phyloP scores from a whole-genome alignment of 2,113 vertebrate genomes.

The Silurus glanis region DNA sequence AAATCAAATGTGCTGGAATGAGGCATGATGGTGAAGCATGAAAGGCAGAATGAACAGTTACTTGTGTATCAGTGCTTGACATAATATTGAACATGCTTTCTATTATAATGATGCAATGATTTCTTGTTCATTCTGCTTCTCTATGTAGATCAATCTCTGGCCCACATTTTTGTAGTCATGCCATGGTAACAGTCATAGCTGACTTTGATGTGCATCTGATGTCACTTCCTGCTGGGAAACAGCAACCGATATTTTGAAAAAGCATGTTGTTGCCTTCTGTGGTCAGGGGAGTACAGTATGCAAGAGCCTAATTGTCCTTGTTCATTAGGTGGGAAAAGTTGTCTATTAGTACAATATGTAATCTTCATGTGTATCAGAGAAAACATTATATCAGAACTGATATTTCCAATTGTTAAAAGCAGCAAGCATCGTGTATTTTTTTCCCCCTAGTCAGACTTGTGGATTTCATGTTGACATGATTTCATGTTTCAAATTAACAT shows the following conservation, averaged over 20 bases:
- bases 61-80: not conserved
- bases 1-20: not conserved
- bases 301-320: not conserved
- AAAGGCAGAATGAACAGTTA: not conserved
- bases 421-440: not conserved
- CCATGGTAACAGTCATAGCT: constrained; percentile 58
- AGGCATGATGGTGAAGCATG: not conserved
- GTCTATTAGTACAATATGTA: not conserved
- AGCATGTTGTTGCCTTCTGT: not conserved
- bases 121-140: not conserved
- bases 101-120: not conserved
- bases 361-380: not conserved
- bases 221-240: constrained; percentile 49
- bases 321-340: not conserved
- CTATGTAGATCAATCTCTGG: constrained; percentile 13
- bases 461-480: not conserved
- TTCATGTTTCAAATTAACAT: constrained; percentile 13
- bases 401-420: not conserved
- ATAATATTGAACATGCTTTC: not conserved
- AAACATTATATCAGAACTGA: not conserved
- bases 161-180: constrained; percentile 53
- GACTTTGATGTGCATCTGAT: constrained; percentile 38
- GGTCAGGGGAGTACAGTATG: not conserved
- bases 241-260: not conserved
- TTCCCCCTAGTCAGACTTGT: not conserved